Evolutionary conservation across 2,888 invertebrate genomes (phyloP), one percentile per base, ranked within the genome.

Genomic region (Mimas tiliae): DNA sequence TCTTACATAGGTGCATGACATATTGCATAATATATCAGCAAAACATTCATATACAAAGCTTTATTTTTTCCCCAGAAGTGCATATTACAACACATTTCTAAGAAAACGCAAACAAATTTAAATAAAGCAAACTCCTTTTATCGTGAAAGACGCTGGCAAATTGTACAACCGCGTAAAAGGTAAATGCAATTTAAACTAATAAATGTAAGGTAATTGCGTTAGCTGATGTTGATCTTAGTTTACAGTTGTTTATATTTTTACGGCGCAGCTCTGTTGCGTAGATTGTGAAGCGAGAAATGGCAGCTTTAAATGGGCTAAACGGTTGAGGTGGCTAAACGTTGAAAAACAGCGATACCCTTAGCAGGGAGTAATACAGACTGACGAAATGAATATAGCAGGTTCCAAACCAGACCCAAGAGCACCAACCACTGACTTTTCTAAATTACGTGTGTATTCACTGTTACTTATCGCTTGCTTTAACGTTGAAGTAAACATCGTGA

Each of bases 141-240:
- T 58, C 38, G 8, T 42, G 58, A 42, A 58, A 38, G 9, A 7
- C n/a, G 34, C 38, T 6, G 12, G 38, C 38, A 58, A 58, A 12
- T 42, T 58, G 58, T 58, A 12, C 19, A 12, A 42, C 38, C 50
- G 1, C 19, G 9, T 50, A 38, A 38, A 21, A 38, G 58, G 42
- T 16, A 58, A 58, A 58, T 58, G 42, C 19, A 58, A 58, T 58
- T 42, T 42, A 42, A 58, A 58, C 16, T 19, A 42, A 58, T 58
- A 58, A 58, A 58, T 19, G 58, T 38, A 42, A 58, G 38, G 11
- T 58, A 58, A 58, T 19, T 42, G 19, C 19, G 38, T 19, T 42
- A 19, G 42, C 11, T 8, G 42, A 19, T 11, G 38, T 58, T 58
- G 19, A n/a, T n/a, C n/a, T 58, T 58, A 45, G 11, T 42, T 7